phyloP scores from a whole-genome alignment of 1,140 invertebrate species.

The Galendromus occidentalis region DNA sequence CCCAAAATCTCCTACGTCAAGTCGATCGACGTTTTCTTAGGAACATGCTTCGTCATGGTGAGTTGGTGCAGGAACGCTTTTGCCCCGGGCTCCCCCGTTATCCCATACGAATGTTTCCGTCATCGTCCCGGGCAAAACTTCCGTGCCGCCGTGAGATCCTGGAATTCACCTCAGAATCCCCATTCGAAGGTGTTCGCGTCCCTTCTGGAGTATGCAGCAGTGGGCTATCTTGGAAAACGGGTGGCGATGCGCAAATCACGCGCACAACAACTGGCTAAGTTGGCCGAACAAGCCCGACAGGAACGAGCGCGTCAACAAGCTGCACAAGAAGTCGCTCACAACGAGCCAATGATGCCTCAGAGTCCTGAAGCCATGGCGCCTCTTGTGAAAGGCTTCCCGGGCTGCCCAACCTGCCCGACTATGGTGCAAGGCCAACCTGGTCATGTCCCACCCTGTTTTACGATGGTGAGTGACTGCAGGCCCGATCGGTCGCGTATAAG shows the following conservation, averaged over 20 bases:
- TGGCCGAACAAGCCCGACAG: slow-evolving; percentile 44
- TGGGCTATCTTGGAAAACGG: slow-evolving; percentile 83
- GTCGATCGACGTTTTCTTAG: slow-evolving; percentile 32
- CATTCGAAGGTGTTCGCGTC: slow-evolving; percentile 19
- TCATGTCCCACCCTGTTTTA: slow-evolving; percentile 6
- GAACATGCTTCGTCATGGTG: slow-evolving; percentile 30
- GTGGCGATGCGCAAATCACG: slow-evolving; percentile 85
- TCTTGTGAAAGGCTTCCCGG: not conserved
- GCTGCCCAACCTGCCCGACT: slow-evolving; percentile 1
- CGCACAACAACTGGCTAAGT: slow-evolving; percentile 63
- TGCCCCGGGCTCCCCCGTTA: no score
- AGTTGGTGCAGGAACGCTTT: slow-evolving; percentile 19
- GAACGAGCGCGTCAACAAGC: not conserved
- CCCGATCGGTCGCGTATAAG: no score
- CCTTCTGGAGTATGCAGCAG: slow-evolving; percentile 59
- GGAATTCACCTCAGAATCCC: not conserved
- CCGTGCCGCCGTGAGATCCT: no score
- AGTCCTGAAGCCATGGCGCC: not conserved
- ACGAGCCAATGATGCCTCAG: not conserved
- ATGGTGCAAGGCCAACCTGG: slow-evolving; percentile 4
- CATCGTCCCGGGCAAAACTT: no score
- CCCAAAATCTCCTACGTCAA: slow-evolving; percentile 35
- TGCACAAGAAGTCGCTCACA: not conserved
- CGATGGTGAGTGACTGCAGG: slow-evolving; percentile 6
- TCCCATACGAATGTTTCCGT: no score